Base-by-base conservation (phyloP, 2,888 invertebrate genomes). In the Rhaphigaster nebulosa region DNA sequence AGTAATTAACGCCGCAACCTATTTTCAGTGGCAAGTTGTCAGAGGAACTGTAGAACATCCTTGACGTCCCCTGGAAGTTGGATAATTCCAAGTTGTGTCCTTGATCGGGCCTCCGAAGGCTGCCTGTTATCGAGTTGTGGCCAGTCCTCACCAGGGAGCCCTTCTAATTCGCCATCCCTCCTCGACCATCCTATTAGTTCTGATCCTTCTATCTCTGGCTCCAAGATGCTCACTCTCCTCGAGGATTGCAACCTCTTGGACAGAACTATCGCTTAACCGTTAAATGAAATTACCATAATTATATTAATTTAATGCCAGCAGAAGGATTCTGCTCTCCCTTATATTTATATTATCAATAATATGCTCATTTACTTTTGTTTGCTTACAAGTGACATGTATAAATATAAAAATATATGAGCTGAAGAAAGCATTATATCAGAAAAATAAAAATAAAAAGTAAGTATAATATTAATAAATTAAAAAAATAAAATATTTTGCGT, bases 1-100 rank as follows among this genome's bases (percentile, higher is more conserved):
- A 84, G 84, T 84, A 84, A 84, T 84, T 84, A 84, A 50, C 45
- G 45, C 45, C 41, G 0, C 5, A 13, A 41, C 45, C 84, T 84
- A 50, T 41, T 84, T 84, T 41, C 45, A 50, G 26, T 84, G 84
- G 45, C n/a, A 45, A 84, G 84, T 84, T 84, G 84, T 45, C 84
- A 45, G 84, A 84, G 45, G 45, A 50, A 18, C 84, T 41, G 45
- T 12, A 84, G 84, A 84, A 84, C 45, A 84, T 84, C 84, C 84
- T 45, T 84, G 84, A 50, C 84, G 84, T 84, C 3, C 70, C 70
- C n/a, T n/a, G 45, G 45, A 84, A 84, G 45, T 84, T 84, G 45
- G 84, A 84, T 84, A 84, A 84, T 84, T 84, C 45, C 84, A 84
- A 84, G 84, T 84, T 84, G 70, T 76, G 70, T 76, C 70, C 70